Evolutionary conservation across 2,888 invertebrate species (phyloP).

Genomic region (Oxystoma pomonae): DNA sequence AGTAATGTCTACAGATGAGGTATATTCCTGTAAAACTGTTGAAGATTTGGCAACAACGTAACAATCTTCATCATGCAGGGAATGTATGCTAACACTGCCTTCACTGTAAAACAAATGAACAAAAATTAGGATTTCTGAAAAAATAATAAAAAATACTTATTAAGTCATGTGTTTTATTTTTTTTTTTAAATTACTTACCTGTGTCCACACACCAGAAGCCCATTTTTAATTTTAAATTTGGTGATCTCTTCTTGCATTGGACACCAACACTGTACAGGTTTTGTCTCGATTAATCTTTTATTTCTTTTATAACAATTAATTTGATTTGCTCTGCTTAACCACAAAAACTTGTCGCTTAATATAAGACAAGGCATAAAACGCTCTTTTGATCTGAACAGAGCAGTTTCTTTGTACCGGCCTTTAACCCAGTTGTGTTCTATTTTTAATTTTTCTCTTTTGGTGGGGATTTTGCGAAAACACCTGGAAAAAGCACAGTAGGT

Average conservation of each 20-base stretch:
- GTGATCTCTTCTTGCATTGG: conserved; percentile 44
- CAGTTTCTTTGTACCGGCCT: conserved; percentile 50
- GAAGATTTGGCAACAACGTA: neutral
- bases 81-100: conserved; percentile 37
- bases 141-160: neutral
- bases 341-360: conserved; percentile 50
- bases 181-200: conserved; percentile 36
- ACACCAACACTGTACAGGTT: conserved; percentile 21
- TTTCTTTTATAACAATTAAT: conserved; percentile 42
- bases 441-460: conserved; percentile 22
- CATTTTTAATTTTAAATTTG: conserved; percentile 47
- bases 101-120: conserved; percentile 35
- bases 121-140: conserved; percentile 6
- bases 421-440: conserved; percentile 55
- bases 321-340: conserved; percentile 51
- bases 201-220: conserved; percentile 46
- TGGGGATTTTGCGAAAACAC: conserved; percentile 21
- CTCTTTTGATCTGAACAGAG: conserved; percentile 42
- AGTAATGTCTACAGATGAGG: conserved; percentile 6
- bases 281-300: conserved; percentile 30
- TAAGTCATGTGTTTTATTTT: neutral
- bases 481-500: conserved; percentile 18
- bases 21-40: neutral
- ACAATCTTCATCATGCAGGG: neutral
- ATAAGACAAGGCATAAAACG: conserved; percentile 55